Evolutionary conservation across 2,888 invertebrate species (phyloP).

Genomic region (Habroteleia sp.): DNA sequence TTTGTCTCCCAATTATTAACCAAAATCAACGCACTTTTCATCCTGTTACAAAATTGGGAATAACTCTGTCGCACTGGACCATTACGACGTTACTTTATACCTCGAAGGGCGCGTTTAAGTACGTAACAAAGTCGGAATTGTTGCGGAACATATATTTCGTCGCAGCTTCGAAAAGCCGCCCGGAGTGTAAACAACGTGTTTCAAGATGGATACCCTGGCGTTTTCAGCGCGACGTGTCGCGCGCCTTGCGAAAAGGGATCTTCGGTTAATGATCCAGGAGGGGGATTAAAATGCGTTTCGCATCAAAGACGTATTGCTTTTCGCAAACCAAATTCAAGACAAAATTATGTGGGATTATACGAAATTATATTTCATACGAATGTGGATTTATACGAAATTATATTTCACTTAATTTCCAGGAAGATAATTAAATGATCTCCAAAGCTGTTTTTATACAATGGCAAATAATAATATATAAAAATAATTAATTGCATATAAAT

Average conservation of each 20-base stretch:
- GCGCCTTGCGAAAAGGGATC: constrained; percentile 37
- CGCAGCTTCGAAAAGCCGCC: constrained; percentile 45
- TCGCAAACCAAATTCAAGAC: not conserved
- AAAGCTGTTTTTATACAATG: no score
- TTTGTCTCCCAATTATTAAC: constrained; percentile 44
- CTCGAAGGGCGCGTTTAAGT: constrained; percentile 32
- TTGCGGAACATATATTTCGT: constrained; percentile 55
- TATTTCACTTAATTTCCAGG: no score
- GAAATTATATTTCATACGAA: no score
- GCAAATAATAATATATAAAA: no score
- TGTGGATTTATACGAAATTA: no score
- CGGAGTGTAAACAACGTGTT: constrained; percentile 54
- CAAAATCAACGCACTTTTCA: constrained; percentile 44
- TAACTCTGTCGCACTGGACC: constrained; percentile 32
- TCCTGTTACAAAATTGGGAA: constrained; percentile 38
- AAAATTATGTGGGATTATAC: not conserved
- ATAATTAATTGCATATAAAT: no score
- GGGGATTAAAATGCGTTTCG: not conserved
- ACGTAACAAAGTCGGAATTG: constrained; percentile 47
- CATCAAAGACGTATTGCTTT: no score
- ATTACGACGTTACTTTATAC: constrained; percentile 46
- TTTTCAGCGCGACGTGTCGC: constrained; percentile 39
- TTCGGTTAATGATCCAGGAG: constrained; percentile 49
- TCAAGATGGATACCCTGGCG: constrained; percentile 44
- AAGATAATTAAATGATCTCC: no score